Base-by-base conservation (phyloP, 2,888 invertebrate species). In the Xanthorhoe spadicearia region DNA sequence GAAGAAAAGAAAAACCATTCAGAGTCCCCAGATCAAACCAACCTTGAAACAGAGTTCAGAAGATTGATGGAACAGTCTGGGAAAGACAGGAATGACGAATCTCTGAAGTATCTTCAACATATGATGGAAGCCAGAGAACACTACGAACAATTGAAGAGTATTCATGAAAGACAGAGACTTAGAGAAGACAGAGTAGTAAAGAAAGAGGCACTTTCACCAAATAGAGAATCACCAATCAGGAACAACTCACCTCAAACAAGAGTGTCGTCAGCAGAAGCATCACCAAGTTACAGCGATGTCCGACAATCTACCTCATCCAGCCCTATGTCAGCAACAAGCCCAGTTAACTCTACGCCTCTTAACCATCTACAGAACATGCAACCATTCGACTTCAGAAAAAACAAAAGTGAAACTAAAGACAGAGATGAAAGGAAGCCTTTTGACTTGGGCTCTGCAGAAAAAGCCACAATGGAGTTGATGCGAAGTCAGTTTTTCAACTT, bases 361-460 rank as follows among this genome's bases (percentile, higher is more conserved):
- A 98, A 97, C 86, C 95, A 97, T 78, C 94, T 98, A 55, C 98
- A 98, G 90, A 98, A 96, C 79, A 98, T 99, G 98, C 98, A 98
- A 83, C 98, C 98, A 0, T 98, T 98, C 85, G 98, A 98, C 86
- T 98, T 97, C 83, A 95, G 98, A 35, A 97, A 97, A 77, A 83
- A 87, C 61, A 89, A 86, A 72, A 89, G 69, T 67, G 93, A 84
- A 81, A 85, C 5, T 28, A 80, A 74, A 35, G 80, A 88, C 74
- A 87, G 93, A 84, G 76, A 92, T 53, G 71, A 67, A 35, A 93
- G 93, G 73, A 94, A 94, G 66, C 92, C 94, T 23, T 92, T 85
- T 46, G 88, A 89, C 28, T 77, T 88, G 50, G 84, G 83, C 59
- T 77, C 84, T 2, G 84, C 88, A 23, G 89, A 92, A 68, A 90